Conservation (phyloP, 2,888 invertebrate genomes). For the Hypena proboscidalis region DNA sequence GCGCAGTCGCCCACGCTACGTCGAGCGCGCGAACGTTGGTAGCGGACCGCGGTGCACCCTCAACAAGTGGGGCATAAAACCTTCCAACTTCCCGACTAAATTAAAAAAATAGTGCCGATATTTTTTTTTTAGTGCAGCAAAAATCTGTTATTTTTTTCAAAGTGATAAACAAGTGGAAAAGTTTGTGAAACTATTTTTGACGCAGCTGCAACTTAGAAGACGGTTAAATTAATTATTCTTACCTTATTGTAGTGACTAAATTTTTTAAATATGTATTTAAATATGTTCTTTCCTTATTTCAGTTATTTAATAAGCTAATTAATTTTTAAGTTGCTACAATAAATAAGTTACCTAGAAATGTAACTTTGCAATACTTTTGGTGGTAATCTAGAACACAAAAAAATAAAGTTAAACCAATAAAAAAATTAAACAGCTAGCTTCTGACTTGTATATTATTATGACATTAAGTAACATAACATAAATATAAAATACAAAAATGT, state of each 20-base stretch:
- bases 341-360: not conserved
- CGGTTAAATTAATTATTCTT: slow-evolving; percentile 45
- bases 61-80: slow-evolving; percentile 69
- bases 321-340: slow-evolving; percentile 24
- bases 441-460: no score
- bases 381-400: no score
- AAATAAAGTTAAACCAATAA: no score
- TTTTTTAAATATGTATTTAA: not conserved
- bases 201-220: slow-evolving; percentile 38
- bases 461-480: no score
- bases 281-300: not conserved
- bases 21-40: slow-evolving; percentile 79
- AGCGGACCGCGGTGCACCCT: slow-evolving; percentile 52
- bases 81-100: slow-evolving; percentile 44
- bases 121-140: slow-evolving; percentile 9
- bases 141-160: slow-evolving; percentile 10
- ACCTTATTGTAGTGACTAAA: slow-evolving; percentile 19
- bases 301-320: no score
- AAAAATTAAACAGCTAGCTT: no score
- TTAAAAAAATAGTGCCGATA: slow-evolving; percentile 8
- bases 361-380: no score
- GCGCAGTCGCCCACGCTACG: slow-evolving; percentile 81
- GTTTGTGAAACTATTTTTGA: slow-evolving; percentile 40
- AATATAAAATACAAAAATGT: no score
- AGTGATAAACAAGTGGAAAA: slow-evolving; percentile 37